Conservation (phyloP, 2,797 vertebrate species). For the Hypotaenidia okinawae region DNA sequence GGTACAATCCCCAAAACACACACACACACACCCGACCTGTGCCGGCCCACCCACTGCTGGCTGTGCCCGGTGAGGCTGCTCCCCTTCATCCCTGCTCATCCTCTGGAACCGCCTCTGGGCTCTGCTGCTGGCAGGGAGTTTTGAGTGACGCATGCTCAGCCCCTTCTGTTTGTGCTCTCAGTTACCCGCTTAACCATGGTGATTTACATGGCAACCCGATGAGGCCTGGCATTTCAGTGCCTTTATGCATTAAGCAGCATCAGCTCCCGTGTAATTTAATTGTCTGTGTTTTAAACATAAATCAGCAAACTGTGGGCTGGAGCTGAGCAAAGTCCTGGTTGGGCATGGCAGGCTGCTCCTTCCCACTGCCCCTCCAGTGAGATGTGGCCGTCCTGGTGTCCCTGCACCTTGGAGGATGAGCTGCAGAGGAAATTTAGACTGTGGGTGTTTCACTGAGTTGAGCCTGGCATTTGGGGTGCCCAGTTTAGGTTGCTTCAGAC, state of each 20-base stretch:
- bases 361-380: rapidly evolving
- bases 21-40: background rate
- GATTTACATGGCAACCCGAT: slow-evolving; percentile 70
- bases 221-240: slow-evolving; percentile 64
- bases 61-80: rapidly evolving
- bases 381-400: rapidly evolving
- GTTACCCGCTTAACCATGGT: slow-evolving; percentile 44
- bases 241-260: slow-evolving; percentile 62
- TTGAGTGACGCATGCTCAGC: slow-evolving; percentile 11
- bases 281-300: slow-evolving; percentile 66
- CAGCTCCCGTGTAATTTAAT: slow-evolving; percentile 66
- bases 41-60: rapidly evolving
- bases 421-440: rapidly evolving
- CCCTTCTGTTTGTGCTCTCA: background rate
- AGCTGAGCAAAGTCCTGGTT: background rate
- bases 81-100: background rate
- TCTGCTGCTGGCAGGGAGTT: background rate
- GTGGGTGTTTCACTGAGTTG: background rate
- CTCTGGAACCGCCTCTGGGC: rapidly evolving
- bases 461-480: background rate
- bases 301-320: slow-evolving; percentile 34
- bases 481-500: background rate
- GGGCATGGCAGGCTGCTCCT: background rate
- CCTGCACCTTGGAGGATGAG: background rate
- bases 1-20: background rate